Conservation (phyloP, 2,888 invertebrate genomes). For the Tupiocoris notatus region DNA sequence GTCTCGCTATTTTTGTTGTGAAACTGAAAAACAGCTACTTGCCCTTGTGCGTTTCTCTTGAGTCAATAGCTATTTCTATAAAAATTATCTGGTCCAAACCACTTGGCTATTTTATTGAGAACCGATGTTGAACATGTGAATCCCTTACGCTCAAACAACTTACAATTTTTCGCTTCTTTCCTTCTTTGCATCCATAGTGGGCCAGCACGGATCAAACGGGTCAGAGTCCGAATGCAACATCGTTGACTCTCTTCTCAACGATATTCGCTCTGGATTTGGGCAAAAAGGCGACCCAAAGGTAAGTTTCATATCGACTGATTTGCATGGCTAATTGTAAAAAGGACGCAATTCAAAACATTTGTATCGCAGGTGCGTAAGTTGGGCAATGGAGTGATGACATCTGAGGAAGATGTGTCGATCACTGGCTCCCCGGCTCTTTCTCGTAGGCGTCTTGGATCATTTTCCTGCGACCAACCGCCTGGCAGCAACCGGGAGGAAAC, state of each 20-base stretch:
- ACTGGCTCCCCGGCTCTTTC: conserved; percentile 67
- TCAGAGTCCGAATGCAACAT: conserved; percentile 71
- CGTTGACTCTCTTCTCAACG: conserved; percentile 75
- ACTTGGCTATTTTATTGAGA: no score
- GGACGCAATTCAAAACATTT: no score
- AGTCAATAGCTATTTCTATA: no score
- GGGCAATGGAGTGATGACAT: conserved; percentile 57
- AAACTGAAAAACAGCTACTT: no score
- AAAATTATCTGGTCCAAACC: no score
- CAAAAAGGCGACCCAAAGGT: conserved; percentile 55
- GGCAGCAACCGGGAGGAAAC: conserved; percentile 56
- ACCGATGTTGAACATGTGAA: no score
- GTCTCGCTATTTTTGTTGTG: no score
- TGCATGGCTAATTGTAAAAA: no score
- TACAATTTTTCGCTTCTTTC: conserved; percentile 47
- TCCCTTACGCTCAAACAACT: no score
- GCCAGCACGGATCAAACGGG: conserved; percentile 68
- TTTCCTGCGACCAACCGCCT: conserved; percentile 56
- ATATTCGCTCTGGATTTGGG: conserved; percentile 67
- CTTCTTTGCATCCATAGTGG: conserved; percentile 58
- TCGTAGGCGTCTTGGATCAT: conserved; percentile 67
- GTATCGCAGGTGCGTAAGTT: conserved; percentile 55
- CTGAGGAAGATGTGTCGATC: conserved; percentile 64
- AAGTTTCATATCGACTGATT: no score
- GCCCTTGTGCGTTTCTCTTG: no score